phyloP scores from a whole-genome alignment of 2,888 invertebrate genomes.

The Zygogramma bicolorata region DNA sequence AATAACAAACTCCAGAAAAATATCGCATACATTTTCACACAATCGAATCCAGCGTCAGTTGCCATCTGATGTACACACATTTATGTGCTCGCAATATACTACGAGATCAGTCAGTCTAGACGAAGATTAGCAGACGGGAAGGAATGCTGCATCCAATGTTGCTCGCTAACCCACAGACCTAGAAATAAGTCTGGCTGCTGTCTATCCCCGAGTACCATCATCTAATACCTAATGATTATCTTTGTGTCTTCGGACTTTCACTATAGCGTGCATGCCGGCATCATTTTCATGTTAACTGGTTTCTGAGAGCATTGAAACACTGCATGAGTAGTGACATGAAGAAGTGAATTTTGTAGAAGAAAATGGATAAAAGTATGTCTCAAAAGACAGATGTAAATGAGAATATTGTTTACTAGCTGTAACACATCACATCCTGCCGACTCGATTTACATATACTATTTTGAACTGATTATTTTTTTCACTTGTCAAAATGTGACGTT shows the following conservation, averaged over 20 bases:
- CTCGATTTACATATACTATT: too few relatives aligned
- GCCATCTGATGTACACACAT: background rate
- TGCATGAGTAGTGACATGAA: too few relatives aligned
- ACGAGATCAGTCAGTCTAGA: constrained; percentile 4
- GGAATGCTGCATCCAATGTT: background rate
- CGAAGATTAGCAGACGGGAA: background rate
- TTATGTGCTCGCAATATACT: background rate
- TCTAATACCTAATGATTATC: constrained; percentile 6
- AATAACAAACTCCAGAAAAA: too few relatives aligned
- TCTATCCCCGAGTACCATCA: constrained; percentile 17
- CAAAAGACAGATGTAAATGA: too few relatives aligned
- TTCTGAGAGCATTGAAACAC: too few relatives aligned
- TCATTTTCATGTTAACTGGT: background rate
- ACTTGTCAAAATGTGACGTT: too few relatives aligned
- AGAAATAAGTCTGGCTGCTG: constrained; percentile 11
- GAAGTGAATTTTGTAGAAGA: too few relatives aligned
- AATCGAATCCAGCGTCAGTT: background rate
- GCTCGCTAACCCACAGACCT: constrained; percentile 11
- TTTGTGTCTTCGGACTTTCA: background rate
- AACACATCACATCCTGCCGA: too few relatives aligned
- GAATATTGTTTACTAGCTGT: too few relatives aligned
- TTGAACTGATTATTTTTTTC: too few relatives aligned
- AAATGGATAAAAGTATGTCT: too few relatives aligned
- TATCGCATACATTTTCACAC: background rate
- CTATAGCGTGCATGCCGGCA: background rate